Evolutionary conservation across 2,113 vertebrate genomes (phyloP), one percentile per base, ranked within the genome.

Genomic region (Euleptes europaea): DNA sequence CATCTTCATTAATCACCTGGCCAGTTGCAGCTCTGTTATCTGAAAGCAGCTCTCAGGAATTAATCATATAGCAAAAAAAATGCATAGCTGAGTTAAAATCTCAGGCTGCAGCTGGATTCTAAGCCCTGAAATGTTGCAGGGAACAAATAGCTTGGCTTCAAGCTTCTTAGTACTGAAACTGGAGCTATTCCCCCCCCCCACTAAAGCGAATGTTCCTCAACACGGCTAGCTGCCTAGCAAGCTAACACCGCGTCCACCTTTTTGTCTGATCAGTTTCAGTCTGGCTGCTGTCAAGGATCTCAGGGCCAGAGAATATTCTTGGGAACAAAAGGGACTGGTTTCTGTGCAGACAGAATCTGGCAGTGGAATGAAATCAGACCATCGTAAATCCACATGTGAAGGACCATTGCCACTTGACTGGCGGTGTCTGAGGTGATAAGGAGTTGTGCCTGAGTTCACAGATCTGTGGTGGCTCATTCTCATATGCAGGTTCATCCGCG

Each of bases 1-100:
- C 67, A 73, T 85, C 57, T 73, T 35, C 77, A 80, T 72, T 80
- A 85, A 85, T 85, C 84, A 85, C 57, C 69, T 80, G 84, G 84
- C 54, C 84, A 49, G 42, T 35, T 60, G 51, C 72, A 85, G 51
- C 57, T 80, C 69, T n/a, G 65, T 38, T 73, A 65, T 65, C 84
- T 65, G 69, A 73, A 51, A 79, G 14, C n/a, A 72, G 33, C 40
- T 72, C 76, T 79, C 35, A 42, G 17, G 83, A 70, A 78, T 78
- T 78, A 79, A 79, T 85, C 76, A 79, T 38, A 73, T 49, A 65
- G 60, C n/a, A 47, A 65, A 51, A n/a, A 49, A 40, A 51, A 44
- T 47, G 54, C 54, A 63, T 6, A 74, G 51, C 70, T 60, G 42
- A 44, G 9, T 83, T 83, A 63, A 79, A 80, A 80, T 44, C 54